Conservation (phyloP, 2,113 vertebrate species). For the Thunnus thynnus region DNA sequence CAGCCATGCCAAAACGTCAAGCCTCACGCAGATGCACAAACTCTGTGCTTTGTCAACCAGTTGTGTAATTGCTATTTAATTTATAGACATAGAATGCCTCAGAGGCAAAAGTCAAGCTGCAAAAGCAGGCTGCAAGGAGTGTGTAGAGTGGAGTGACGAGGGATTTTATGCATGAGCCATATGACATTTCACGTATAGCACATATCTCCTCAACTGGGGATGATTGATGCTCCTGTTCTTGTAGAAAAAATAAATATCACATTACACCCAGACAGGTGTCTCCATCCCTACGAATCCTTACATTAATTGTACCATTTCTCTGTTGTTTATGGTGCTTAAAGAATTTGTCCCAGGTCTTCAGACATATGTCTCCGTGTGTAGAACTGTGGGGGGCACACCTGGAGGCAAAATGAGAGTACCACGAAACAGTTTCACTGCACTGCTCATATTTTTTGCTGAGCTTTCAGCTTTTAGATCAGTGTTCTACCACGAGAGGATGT, state of each 20-base stretch:
- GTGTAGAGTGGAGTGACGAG: slow-evolving; percentile 37
- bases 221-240: slow-evolving; percentile 60
- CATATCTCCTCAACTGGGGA: slow-evolving; percentile 17
- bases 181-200: slow-evolving; percentile 50
- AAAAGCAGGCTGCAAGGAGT: slow-evolving; percentile 51
- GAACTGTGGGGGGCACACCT: slow-evolving; percentile 27
- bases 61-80: slow-evolving; percentile 81
- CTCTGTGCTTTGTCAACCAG: slow-evolving; percentile 72
- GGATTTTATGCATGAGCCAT: slow-evolving; percentile 54
- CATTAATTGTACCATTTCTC: slow-evolving; percentile 41
- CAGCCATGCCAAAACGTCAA: slow-evolving; percentile 67
- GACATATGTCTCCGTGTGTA: slow-evolving; percentile 23
- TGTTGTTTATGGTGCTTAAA: slow-evolving; percentile 48
- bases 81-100: slow-evolving; percentile 75
- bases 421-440: not conserved
- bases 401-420: slow-evolving; percentile 18
- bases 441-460: not conserved
- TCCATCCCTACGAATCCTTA: slow-evolving; percentile 54
- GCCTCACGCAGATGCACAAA: slow-evolving; percentile 66
- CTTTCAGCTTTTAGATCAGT: not conserved
- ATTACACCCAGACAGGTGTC: slow-evolving; percentile 64
- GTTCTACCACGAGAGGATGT: not conserved
- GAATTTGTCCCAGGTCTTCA: slow-evolving; percentile 44
- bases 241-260: slow-evolving; percentile 49
- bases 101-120: slow-evolving; percentile 60